Evolutionary conservation across 2,888 invertebrate genomes (phyloP), one percentile per base, ranked within the genome.

Genomic region (Cephus nigrinus): DNA sequence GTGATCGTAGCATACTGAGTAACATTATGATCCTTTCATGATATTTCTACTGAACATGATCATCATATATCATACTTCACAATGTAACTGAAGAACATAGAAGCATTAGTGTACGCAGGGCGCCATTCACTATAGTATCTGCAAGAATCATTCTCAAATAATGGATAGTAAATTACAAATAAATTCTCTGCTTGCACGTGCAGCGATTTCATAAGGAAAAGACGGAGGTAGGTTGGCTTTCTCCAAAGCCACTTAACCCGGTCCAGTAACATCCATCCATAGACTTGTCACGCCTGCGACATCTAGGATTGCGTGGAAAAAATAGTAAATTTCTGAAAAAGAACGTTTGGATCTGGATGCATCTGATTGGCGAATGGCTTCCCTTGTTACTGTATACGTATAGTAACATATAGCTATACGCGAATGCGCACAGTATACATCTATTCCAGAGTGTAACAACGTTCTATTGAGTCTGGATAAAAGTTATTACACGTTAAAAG

Each of bases 161-260:
- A 23, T 23, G 55, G 9, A 55, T 55, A 55, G 55, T 55, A 55
- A 55, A 55, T 55, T 9, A 55, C 23, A 55, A 55, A 55, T 55
- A 23, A 55, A 55, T 55, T 55, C 55, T 55, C 55, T 23, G 55
- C 23, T 5, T 55, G 23, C 23, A 55, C 55, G 55, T 55, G 55
- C 55, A 87, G 86, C 84, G 87, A 85, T 82, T 86, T 84, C 81
- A 81, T 82, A 81, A 82, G 83, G 80, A 86, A 83, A 86, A 83
- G 86, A 84, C 85, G 83, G 83, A 84, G 82, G 83, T 84, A 84
- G 81, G 82, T 40, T 82, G 82, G 89, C 90, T 90, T 91, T 90
- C 90, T 89, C 90, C 88, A 83, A 85, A 88, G 88, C 89, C 89
- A 90, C 90, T 91, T 90, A 89, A 90, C 90, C 89, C 90, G 89